phyloP scores from a whole-genome alignment of 2,888 invertebrate species.

The Xylocampa areola region DNA sequence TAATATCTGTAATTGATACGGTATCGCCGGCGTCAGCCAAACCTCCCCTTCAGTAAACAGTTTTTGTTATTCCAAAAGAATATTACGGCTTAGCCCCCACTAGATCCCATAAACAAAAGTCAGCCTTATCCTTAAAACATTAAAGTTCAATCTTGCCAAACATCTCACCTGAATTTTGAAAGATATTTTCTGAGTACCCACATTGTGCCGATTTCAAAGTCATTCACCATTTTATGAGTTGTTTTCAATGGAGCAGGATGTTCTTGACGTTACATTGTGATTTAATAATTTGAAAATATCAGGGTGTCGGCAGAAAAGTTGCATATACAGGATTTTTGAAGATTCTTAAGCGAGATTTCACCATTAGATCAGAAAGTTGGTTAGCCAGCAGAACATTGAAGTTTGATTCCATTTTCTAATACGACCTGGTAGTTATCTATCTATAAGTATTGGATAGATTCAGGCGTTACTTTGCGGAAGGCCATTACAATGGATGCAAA shows the following conservation, averaged over 20 bases:
- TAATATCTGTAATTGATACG: constrained; percentile 63
- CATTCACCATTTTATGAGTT: constrained; percentile 58
- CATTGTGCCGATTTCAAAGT: constrained; percentile 59
- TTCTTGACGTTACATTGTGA: constrained; percentile 47
- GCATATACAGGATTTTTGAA: no score
- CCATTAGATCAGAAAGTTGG: no score
- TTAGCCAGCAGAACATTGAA: no score
- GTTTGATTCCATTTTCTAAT: no score
- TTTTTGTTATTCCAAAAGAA: constrained; percentile 56
- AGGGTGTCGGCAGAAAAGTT: no score
- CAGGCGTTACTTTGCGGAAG: no score
- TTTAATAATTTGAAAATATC: no score
- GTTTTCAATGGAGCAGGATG: constrained; percentile 54
- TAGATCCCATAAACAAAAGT: constrained; percentile 17
- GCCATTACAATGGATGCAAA: no score
- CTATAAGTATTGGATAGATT: no score
- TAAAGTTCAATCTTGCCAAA: constrained; percentile 16
- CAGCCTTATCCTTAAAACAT: constrained; percentile 7
- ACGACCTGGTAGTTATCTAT: no score
- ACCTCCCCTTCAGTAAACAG: constrained; percentile 55
- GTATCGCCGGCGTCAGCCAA: constrained; percentile 47
- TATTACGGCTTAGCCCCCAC: constrained; percentile 33
- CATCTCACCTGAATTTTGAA: constrained; percentile 10
- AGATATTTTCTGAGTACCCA: constrained; percentile 40
- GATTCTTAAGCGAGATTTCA: no score